These are phyloP conservation scores for Chroicocephalus ridibundus DNA, from an alignment of 2,113 vertebrate species.

Conservation along the genomic window DNA sequence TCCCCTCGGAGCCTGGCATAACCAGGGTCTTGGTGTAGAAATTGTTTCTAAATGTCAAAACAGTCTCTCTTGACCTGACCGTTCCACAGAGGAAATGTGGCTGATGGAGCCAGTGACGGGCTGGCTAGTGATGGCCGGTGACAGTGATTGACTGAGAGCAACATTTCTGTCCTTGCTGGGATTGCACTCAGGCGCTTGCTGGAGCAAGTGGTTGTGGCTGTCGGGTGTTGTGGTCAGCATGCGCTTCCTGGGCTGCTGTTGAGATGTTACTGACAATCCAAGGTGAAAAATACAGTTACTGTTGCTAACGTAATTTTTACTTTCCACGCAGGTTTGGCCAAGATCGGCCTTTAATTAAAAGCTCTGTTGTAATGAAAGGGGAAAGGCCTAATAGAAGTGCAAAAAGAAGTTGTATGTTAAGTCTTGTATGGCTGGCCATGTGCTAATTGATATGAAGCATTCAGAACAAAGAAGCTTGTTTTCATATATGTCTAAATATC, in stretches of 20 bases:
- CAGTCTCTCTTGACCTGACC: background rate
- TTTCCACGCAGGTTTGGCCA: background rate
- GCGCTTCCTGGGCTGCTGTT: background rate
- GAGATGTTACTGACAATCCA: background rate
- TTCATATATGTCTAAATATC: background rate
- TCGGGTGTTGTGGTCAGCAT: constrained; percentile 33
- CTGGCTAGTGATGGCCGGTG: constrained; percentile 76
- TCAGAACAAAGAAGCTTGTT: background rate
- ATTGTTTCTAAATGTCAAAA: constrained; percentile 31
- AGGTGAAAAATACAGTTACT: background rate
- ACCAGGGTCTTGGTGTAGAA: background rate
- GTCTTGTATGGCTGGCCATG: background rate
- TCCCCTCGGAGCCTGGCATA: background rate
- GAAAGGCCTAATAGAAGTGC: background rate
- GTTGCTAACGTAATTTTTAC: background rate
- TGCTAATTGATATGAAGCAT: background rate
- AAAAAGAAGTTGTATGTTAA: background rate
- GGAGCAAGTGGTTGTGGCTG: constrained; percentile 21
- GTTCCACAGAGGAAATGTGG: constrained; percentile 17
- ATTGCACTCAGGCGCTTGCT: constrained; percentile 41
- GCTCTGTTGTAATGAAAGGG: background rate
- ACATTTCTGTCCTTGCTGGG: constrained; percentile 74
- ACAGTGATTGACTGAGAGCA: constrained; percentile 79
- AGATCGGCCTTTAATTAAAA: background rate
- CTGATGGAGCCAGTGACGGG: constrained; percentile 75